Evolutionary conservation across 2,113 vertebrate genomes (phyloP).

Genomic region (Phaethon lepturus): DNA sequence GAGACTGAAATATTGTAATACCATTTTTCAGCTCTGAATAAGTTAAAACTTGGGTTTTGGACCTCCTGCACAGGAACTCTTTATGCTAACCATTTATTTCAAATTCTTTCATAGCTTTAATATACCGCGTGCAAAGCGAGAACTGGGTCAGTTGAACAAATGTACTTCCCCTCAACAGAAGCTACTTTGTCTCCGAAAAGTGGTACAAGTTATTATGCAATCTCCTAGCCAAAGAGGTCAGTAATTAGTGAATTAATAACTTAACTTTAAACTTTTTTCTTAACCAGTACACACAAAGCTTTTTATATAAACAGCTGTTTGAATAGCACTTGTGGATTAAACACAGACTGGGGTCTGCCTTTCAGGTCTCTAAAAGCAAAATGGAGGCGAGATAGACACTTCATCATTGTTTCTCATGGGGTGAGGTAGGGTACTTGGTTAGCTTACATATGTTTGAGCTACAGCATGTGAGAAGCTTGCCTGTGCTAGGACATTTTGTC

Average conservation of each 20-base stretch:
- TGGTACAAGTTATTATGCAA: conserved; percentile 88
- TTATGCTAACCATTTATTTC: background rate
- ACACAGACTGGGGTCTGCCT: background rate
- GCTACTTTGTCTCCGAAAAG: conserved; percentile 88
- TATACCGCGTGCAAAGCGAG: conserved; percentile 91
- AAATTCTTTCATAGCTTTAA: conserved; percentile 83
- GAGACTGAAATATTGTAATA: background rate
- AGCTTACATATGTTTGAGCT: background rate
- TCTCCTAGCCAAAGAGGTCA: conserved; percentile 86
- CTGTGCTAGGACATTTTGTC: background rate
- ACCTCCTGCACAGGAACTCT: background rate
- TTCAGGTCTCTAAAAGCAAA: background rate
- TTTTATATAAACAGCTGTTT: background rate
- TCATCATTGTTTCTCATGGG: background rate
- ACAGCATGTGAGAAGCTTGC: background rate
- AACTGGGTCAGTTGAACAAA: conserved; percentile 90
- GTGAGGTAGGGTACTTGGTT: background rate
- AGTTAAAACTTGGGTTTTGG: background rate
- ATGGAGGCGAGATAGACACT: background rate
- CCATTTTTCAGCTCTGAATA: background rate
- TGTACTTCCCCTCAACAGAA: conserved; percentile 94
- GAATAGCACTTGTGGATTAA: background rate
- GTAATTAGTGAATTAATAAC: conserved; percentile 8
- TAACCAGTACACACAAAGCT: background rate
- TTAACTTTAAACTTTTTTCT: background rate